Evolutionary conservation across 2,113 vertebrate genomes (phyloP).

Genomic region (Puffinus mauretanicus): DNA sequence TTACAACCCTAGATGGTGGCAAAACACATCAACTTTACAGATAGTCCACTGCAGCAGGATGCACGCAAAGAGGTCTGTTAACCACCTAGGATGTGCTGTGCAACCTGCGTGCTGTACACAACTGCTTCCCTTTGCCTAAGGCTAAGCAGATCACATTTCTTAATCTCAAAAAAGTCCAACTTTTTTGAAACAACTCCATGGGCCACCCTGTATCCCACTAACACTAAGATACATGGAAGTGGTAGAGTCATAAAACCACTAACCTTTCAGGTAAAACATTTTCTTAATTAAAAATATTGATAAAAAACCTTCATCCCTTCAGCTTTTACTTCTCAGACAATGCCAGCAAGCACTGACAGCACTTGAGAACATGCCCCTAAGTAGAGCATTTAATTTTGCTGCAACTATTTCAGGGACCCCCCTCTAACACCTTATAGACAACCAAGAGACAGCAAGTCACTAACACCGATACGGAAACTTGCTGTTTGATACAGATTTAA

Average conservation of each 20-base stretch:
- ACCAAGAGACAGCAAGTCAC: not conserved
- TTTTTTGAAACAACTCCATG: not conserved
- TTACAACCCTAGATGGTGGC: not conserved
- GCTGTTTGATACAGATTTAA: not conserved
- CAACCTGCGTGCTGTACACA: not conserved
- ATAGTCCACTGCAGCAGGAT: not conserved
- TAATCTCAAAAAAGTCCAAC: not conserved
- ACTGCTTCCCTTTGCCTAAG: not conserved
- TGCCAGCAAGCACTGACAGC: not conserved
- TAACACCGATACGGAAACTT: not conserved
- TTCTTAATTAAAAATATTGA: not conserved
- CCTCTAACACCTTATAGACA: not conserved
- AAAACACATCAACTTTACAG: not conserved
- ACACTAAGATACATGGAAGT: not conserved
- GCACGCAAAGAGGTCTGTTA: not conserved
- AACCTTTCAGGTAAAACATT: not conserved
- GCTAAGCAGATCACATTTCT: not conserved
- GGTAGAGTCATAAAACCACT: not conserved
- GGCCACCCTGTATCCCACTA: not conserved
- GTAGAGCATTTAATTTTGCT: not conserved
- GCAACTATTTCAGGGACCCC: not conserved
- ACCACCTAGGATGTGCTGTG: not conserved
- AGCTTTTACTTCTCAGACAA: not conserved
- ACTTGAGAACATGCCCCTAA: not conserved
- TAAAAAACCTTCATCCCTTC: not conserved